A percentile compares a stretch with the other conserved stretches of the same genome.
Evolutionary conservation across 1,140 invertebrate genomes (phyloP).

Genomic region (Hypothenemus hampei): DNA sequence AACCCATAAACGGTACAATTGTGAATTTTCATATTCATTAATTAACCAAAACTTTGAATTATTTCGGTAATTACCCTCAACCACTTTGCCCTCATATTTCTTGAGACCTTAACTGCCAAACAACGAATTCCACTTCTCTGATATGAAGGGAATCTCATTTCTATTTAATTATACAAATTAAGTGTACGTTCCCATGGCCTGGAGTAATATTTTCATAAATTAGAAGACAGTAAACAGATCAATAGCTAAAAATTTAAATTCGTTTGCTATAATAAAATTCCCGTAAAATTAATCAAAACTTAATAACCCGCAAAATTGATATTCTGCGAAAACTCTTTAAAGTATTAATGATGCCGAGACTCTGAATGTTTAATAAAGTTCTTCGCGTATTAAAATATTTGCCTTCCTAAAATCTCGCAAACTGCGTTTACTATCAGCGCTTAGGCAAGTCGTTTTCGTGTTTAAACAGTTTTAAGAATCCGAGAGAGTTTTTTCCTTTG

Average conservation of each 20-base stretch:
- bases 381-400: conserved; percentile 9
- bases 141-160: too few species aligned
- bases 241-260: too few species aligned
- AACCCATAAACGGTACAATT: too few species aligned
- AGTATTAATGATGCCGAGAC: neutral
- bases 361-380: conserved; percentile 11
- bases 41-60: conserved; percentile 4
- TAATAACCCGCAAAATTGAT: neutral
- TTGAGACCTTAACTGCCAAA: conserved; percentile 1
- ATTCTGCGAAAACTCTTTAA: neutral
- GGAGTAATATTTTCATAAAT: too few species aligned
- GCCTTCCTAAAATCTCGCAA: conserved; percentile 15
- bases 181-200: too few species aligned
- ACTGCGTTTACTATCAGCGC: neutral
- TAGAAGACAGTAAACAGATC: too few species aligned
- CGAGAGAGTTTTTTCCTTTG: conserved; percentile 2
- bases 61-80: conserved; percentile 4
- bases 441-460: conserved; percentile 1
- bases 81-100: conserved; percentile 6
- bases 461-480: conserved; percentile 7
- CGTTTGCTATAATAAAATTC: too few species aligned
- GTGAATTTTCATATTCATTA: conserved; percentile 1
- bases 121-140: conserved; percentile 10
- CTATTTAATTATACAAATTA: too few species aligned
- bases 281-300: neutral